Percentiles rank a stretch among this genome's conserved stretches.
Evolutionary conservation across 30 jellyfish, hydroid and myxozoan genomes (phyloP).

Genomic region (Kudoa iwatai): DNA sequence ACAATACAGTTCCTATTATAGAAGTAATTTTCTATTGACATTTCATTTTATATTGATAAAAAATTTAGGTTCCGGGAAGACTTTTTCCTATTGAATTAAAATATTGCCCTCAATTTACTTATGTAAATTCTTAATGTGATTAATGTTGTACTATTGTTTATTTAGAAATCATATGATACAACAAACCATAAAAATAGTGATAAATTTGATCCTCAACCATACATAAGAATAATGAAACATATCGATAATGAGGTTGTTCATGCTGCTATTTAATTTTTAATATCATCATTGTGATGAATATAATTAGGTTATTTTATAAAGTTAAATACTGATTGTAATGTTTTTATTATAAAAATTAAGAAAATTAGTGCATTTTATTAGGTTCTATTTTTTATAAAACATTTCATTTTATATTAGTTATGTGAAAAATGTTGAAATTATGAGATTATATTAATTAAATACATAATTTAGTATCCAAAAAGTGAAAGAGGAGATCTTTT

Average conservation of each 20-base stretch:
- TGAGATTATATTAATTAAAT: too few species aligned
- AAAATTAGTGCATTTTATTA: neutral
- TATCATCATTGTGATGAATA: neutral
- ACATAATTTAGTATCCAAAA: slow-evolving; percentile 19
- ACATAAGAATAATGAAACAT: too few species aligned
- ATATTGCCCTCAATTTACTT: slow-evolving; percentile 33
- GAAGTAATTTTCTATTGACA: slow-evolving; percentile 9
- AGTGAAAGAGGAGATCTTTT: slow-evolving; percentile 58
- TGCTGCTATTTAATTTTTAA: neutral
- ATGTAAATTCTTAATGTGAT: slow-evolving; percentile 4
- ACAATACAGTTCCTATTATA: slow-evolving; percentile 34
- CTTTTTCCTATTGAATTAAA: slow-evolving; percentile 38
- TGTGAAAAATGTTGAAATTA: slow-evolving; percentile 12
- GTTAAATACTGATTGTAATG: neutral
- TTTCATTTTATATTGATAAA: neutral
- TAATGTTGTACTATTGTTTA: neutral
- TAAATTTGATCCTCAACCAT: too few species aligned
- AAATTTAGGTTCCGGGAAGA: slow-evolving; percentile 59
- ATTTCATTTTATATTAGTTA: slow-evolving; percentile 6
- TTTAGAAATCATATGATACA: too few species aligned
- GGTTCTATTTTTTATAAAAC: neutral
- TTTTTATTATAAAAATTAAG: neutral
- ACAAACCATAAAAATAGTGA: too few species aligned
- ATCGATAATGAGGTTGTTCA: neutral
- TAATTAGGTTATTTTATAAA: neutral